These are phyloP conservation scores for Characodon lateralis DNA, from an alignment of 2,797 vertebrate species.

Conservation along the genomic window DNA sequence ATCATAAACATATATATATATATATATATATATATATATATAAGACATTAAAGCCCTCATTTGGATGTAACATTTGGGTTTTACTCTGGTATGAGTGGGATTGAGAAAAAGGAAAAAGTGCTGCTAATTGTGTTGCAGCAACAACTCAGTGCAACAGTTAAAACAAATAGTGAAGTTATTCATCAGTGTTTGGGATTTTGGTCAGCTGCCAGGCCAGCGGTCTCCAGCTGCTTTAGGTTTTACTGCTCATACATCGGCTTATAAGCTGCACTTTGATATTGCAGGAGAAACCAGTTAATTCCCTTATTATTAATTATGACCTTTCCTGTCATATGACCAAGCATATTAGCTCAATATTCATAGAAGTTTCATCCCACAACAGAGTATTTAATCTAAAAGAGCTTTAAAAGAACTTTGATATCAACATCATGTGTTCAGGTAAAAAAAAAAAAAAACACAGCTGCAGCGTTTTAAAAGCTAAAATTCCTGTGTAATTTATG, in stretches of 20 bases:
- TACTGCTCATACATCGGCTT: background rate
- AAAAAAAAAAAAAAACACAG: background rate
- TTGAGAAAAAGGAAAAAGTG: background rate
- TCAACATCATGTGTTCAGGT: background rate
- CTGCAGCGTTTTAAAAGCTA: background rate
- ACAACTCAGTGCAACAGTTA: conserved; percentile 4
- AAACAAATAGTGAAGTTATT: conserved; percentile 39
- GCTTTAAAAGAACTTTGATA: background rate
- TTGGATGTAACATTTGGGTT: background rate
- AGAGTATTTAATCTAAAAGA: background rate
- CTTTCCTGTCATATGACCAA: background rate
- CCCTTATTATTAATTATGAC: conserved; percentile 5
- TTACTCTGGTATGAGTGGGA: background rate
- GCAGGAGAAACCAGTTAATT: background rate
- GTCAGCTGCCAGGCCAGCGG: conserved; percentile 41
- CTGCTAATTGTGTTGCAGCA: background rate
- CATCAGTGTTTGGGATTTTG: conserved; percentile 26
- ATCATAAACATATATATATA: background rate
- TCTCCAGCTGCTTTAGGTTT: conserved; percentile 36
- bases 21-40: background rate
- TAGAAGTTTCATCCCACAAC: background rate
- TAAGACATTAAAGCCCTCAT: background rate
- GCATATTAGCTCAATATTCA: background rate
- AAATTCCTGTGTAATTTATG: background rate
- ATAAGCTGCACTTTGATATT: background rate